A percentile compares a stretch with the other conserved stretches of the same genome.
phyloP scores from a whole-genome alignment of 2,888 invertebrate genomes.

The Diaphora mendica region DNA sequence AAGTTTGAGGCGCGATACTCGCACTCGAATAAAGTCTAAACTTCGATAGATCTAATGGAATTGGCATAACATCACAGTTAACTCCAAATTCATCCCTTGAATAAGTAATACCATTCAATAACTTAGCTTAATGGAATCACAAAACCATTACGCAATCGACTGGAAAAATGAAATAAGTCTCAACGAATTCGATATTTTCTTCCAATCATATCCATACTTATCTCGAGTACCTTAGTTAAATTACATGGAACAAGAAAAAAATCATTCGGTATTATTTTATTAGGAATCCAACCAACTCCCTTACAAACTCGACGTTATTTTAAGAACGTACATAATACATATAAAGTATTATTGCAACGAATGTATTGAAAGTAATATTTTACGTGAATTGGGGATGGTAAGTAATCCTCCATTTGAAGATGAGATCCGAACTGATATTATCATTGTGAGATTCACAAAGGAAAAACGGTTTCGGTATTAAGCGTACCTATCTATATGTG shows the following conservation, averaged over 20 bases:
- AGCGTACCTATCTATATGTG: conserved; percentile 20
- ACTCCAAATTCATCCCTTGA: conserved; percentile 21
- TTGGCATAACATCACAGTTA: conserved; percentile 10
- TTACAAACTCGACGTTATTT: conserved; percentile 19
- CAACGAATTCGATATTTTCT: conserved; percentile 20
- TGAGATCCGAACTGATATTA: conserved; percentile 64
- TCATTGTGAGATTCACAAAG: conserved; percentile 65
- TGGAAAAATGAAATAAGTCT: conserved; percentile 41
- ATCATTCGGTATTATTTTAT: conserved; percentile 41
- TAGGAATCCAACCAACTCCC: conserved; percentile 26
- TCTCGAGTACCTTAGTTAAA: conserved; percentile 30
- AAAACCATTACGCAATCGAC: conserved; percentile 29
- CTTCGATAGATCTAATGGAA: conserved; percentile 3
- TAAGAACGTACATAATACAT: conserved; percentile 27
- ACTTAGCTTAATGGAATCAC: conserved; percentile 28
- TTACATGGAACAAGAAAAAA: conserved; percentile 38
- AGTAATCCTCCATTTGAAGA: conserved; percentile 70
- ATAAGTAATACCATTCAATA: conserved; percentile 30
- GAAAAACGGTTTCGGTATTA: conserved; percentile 53
- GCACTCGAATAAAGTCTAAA: conserved; percentile 3
- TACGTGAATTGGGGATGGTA: conserved; percentile 57
- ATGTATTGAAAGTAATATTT: conserved; percentile 61
- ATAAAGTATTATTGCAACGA: conserved; percentile 28
- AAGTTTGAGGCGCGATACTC: conserved; percentile 4
- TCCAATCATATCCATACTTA: conserved; percentile 23